A percentile compares a stretch with the other conserved stretches of the same genome.
Conservation (phyloP, 1,140 invertebrate species). For the Mactra quadrangularis region DNA sequence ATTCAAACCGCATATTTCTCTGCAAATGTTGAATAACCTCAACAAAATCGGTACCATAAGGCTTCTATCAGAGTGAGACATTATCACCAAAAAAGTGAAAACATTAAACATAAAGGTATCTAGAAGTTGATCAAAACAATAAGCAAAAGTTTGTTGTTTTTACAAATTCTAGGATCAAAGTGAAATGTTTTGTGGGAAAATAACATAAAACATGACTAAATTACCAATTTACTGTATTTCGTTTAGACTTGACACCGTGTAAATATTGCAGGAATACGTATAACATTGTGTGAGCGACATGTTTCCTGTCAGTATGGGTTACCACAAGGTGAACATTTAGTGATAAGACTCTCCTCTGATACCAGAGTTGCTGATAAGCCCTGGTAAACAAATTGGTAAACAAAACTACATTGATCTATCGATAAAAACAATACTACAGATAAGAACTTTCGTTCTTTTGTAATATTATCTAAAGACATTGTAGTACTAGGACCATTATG, state of each 20-base stretch:
- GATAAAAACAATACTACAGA: constrained; percentile 6
- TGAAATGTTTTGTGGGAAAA: constrained; percentile 6
- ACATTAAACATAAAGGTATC: no score
- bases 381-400: neutral
- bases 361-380: neutral
- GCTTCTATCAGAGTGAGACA: no score
- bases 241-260: neutral
- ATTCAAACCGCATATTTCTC: no score
- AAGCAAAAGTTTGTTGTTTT: no score
- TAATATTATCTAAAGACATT: constrained; percentile 42
- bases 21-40: no score
- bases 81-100: no score
- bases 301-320: neutral
- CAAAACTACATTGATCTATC: constrained; percentile 7
- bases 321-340: neutral
- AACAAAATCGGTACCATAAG: no score
- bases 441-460: neutral
- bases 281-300: neutral
- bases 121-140: no score
- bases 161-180: neutral
- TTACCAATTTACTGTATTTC: constrained; percentile 12
- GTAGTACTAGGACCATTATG: neutral
- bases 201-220: neutral
- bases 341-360: neutral
- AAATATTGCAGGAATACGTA: neutral